Base-by-base conservation (phyloP, 2,888 invertebrate species). In the Selenia dentaria region DNA sequence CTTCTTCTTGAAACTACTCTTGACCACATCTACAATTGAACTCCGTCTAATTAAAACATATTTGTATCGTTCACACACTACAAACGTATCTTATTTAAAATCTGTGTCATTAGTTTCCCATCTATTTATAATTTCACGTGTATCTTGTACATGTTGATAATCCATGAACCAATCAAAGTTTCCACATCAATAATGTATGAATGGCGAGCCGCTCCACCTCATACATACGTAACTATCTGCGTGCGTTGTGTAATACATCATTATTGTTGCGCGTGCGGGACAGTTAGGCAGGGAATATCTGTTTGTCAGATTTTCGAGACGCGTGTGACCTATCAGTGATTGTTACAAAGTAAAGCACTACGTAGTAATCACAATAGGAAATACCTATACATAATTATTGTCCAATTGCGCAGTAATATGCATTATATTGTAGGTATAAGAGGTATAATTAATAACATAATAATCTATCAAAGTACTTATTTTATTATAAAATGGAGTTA, bases 181-280 rank as follows among this genome's bases (percentile, higher is more conserved):
- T 39, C 39, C 52, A 47, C 55, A 56, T 52, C 45, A 52, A 56
- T 56, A 36, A 56, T 52, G 52, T 52, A 56, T 56, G 52, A 35
- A 39, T 40, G 43, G 51, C 31, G 35, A 40, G 24, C 6, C 26
- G 25, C 26, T 34, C 6, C 6, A 8, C 24, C 35, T 32, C 29
- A 35, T 29, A 37, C 39, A 37, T 41, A 25, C 28, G 33, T 28
- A 33, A 32, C 16, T 16, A 32, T 9, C 12, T 12, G 20, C 6
- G 12, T 33, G 22, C 22, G 22, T 11, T 12, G 2, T 12, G 33
- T 12, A 12, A 22, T 22, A 8, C 33, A 12, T 33, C 12, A 33
- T 22, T 33, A 22, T 0, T 16, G 16, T 3, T 2, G 16, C 16
- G 16, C 16, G 22, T 22, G 22, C 6, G n/a, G n/a, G n/a, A n/a